A percentile compares a stretch with the other conserved stretches of the same genome.
These are phyloP conservation scores for Nasonia giraulti DNA, from an alignment of 1,140 invertebrate genomes.

Conservation along the genomic window DNA sequence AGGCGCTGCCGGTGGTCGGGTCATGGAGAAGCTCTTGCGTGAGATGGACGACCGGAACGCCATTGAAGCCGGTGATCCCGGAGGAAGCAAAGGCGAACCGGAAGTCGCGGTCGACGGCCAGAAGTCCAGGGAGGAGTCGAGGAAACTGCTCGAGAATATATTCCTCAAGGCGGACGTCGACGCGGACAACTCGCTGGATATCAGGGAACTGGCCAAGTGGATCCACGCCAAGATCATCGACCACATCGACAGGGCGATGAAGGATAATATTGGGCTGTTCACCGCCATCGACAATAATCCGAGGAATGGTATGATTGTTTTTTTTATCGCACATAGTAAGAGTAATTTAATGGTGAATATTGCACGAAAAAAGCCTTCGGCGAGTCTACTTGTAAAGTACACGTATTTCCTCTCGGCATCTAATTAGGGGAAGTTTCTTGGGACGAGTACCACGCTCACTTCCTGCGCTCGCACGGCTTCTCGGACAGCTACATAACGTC, in stretches of 20 bases:
- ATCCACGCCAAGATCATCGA: slow-evolving; percentile 84
- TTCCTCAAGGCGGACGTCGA: slow-evolving; percentile 82
- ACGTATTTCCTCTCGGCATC: slow-evolving; percentile 52
- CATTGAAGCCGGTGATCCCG: background rate
- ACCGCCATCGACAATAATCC: slow-evolving; percentile 83
- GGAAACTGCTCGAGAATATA: slow-evolving; percentile 72
- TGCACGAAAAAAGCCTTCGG: background rate
- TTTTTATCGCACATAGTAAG: background rate
- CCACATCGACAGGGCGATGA: slow-evolving; percentile 83
- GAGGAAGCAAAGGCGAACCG: background rate
- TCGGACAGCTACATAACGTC: slow-evolving; percentile 79
- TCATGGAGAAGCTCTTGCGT: slow-evolving; percentile 56
- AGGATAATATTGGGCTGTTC: slow-evolving; percentile 85
- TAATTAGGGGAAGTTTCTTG: slow-evolving; percentile 81
- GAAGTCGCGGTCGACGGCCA: slow-evolving; percentile 32
- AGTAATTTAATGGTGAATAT: no score
- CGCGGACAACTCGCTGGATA: slow-evolving; percentile 77
- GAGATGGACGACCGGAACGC: slow-evolving; percentile 61
- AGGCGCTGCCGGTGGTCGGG: background rate
- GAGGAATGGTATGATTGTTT: slow-evolving; percentile 77
- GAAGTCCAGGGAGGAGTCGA: slow-evolving; percentile 64
- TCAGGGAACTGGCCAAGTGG: slow-evolving; percentile 82
- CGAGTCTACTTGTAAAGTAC: slow-evolving; percentile 36
- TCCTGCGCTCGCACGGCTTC: slow-evolving; percentile 81
- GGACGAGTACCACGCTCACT: slow-evolving; percentile 87